Base-by-base conservation (phyloP, 2,797 vertebrate species). In the Ispidina picta region DNA sequence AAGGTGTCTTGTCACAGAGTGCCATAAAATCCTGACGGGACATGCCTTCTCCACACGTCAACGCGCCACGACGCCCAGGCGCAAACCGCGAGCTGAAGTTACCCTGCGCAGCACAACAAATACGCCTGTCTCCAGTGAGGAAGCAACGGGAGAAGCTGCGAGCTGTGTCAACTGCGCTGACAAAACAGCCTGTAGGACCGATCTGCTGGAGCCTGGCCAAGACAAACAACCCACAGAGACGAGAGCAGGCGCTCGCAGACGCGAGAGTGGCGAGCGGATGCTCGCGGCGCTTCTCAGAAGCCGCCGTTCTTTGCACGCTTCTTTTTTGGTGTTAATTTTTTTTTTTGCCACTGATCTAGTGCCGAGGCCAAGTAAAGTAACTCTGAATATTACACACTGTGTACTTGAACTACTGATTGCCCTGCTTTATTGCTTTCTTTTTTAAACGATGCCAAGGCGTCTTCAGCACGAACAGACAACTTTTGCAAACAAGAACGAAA, bases 121-220 rank as follows among this genome's bases (percentile, higher is more conserved):
- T 70, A 93, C 0, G 4, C 70, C 41, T 65, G 66, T 51, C 52
- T 85, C 39, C 80, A 41, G 72, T 71, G 62, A 88, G 94, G 92
- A 93, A 85, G 8, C 54, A 91, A 91, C 87, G 56, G 69, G 69
- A 78, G 78, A 90, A 91, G 81, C 93, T 75, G 93, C 22, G 81
- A 94, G 78, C 79, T 91, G 70, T 87, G 86, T 91, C 90, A 95
- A 85, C 62, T 39, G 46, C 54, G 83, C 81, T 83, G 78, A 94
- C 88, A 96, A 91, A 96, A 93, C 83, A 91, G 92, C 90, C 92
- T 92, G 75, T 48, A 91, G 90, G 59, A 90, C 1, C 0, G 93
- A 91, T 90, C 58, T 22, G 23, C 86, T 95, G 96, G 95, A 92
- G 72, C 25, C 25, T 31, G 29, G 91, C 95, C 95, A 96, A 92